phyloP scores from a whole-genome alignment of 2,888 invertebrate genomes.

The Drosophila phalerata region DNA sequence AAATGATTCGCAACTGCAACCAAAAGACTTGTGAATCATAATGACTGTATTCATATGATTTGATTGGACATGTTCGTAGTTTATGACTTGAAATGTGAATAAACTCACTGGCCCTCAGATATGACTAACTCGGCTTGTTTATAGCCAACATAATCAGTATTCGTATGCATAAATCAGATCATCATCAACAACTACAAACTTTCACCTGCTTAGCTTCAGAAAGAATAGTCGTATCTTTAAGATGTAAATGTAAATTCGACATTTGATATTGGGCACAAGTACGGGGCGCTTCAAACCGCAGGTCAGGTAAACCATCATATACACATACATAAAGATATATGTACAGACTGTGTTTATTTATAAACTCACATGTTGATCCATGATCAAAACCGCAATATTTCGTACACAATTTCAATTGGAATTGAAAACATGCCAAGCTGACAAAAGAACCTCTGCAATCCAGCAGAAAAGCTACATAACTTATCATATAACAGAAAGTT shows the following conservation, averaged over 20 bases:
- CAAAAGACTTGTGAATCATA: slow-evolving; percentile 42
- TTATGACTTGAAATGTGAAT: slow-evolving; percentile 28
- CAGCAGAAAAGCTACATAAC: background rate
- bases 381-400: slow-evolving; percentile 57
- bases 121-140: slow-evolving; percentile 7
- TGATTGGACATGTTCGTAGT: slow-evolving; percentile 17
- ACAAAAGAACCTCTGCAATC: slow-evolving; percentile 5
- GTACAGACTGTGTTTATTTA: slow-evolving; percentile 32
- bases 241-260: slow-evolving; percentile 39
- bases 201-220: slow-evolving; percentile 27
- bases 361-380: slow-evolving; percentile 50
- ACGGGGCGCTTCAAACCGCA: slow-evolving; percentile 54
- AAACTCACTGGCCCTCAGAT: slow-evolving; percentile 12
- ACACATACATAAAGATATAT: background rate
- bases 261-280: slow-evolving; percentile 74
- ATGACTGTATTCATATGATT: slow-evolving; percentile 23
- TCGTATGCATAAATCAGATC: slow-evolving; percentile 4
- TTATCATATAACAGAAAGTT: slow-evolving; percentile 2
- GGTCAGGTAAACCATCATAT: slow-evolving; percentile 49
- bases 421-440: slow-evolving; percentile 12
- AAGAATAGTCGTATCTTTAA: slow-evolving; percentile 15
- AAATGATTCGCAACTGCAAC: slow-evolving; percentile 29
- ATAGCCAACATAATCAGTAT: slow-evolving; percentile 5
- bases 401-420: slow-evolving; percentile 63
- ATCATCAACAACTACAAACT: slow-evolving; percentile 14